phyloP scores from a whole-genome alignment of 2,888 invertebrate genomes.

The Thereva nobilitata region DNA sequence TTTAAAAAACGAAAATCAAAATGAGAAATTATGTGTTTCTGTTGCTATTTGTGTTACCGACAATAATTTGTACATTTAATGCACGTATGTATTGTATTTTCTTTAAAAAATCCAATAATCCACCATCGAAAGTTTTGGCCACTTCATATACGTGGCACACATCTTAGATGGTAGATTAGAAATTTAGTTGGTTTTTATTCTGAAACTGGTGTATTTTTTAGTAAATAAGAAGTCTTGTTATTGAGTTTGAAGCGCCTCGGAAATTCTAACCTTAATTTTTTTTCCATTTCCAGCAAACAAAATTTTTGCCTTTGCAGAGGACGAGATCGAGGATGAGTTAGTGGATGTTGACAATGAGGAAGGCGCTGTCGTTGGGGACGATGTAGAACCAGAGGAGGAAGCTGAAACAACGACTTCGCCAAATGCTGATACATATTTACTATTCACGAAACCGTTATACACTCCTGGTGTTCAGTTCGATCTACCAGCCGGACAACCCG shows the following conservation, averaged over 20 bases:
- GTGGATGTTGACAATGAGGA: conserved; percentile 72
- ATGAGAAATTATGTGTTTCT: conserved; percentile 74
- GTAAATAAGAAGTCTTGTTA: too few relatives aligned
- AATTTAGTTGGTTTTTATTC: too few relatives aligned
- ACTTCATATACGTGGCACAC: conserved; percentile 19
- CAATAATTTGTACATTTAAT: conserved; percentile 71
- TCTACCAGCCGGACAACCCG: conserved; percentile 79
- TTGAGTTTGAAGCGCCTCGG: too few relatives aligned
- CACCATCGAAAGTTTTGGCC: background rate
- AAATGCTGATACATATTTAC: conserved; percentile 86
- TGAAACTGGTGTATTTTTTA: too few relatives aligned
- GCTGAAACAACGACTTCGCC: conserved; percentile 74
- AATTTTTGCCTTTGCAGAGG: conserved; percentile 62
- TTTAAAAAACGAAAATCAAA: conserved; percentile 48
- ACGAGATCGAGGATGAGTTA: conserved; percentile 67
- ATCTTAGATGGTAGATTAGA: background rate
- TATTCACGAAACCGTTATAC: conserved; percentile 81
- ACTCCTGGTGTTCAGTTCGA: conserved; percentile 69
- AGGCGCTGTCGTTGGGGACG: conserved; percentile 65
- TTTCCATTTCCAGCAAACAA: conserved; percentile 56
- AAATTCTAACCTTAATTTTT: too few relatives aligned
- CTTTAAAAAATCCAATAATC: background rate
- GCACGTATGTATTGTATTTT: conserved; percentile 66
- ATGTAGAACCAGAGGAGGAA: conserved; percentile 63
- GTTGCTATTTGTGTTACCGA: conserved; percentile 70